Percentiles rank a stretch among this genome's conserved stretches.
These are phyloP conservation scores for Glyptemys insculpta DNA, from an alignment of 2,797 vertebrate species.

Conservation along the genomic window DNA sequence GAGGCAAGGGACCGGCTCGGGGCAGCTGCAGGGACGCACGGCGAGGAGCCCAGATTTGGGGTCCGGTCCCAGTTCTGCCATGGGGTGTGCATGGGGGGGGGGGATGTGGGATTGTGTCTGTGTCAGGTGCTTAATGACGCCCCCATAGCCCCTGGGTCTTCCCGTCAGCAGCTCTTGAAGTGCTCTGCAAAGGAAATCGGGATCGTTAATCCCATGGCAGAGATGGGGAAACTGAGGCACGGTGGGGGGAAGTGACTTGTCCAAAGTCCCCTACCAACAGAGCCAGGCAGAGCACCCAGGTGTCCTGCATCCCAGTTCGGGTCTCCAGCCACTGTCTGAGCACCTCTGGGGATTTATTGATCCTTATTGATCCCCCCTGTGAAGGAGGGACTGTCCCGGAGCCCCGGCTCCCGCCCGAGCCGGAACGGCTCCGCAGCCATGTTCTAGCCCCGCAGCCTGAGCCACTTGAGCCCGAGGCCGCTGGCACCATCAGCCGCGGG, in stretches of 20 bases:
- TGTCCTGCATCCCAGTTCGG: background rate
- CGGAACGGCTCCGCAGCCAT: fast-evolving
- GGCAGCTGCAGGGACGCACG: background rate
- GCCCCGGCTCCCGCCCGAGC: too few relatives aligned
- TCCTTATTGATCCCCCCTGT: too few relatives aligned
- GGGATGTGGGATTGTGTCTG: background rate
- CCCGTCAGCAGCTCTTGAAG: background rate
- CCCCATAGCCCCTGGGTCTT: background rate
- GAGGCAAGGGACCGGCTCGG: too few relatives aligned
- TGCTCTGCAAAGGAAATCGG: background rate
- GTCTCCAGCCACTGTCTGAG: background rate
- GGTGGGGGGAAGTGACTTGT: background rate
- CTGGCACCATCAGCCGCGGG: fast-evolving
- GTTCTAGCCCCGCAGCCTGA: too few relatives aligned
- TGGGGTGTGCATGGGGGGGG: background rate
- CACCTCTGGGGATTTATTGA: too few relatives aligned
- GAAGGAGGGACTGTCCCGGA: too few relatives aligned
- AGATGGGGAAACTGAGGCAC: background rate
- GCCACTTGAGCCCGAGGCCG: too few relatives aligned
- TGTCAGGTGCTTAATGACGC: background rate
- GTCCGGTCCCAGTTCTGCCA: background rate
- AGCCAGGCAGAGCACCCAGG: background rate
- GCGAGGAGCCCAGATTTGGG: background rate
- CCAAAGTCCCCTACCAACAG: background rate
- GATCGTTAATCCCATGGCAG: background rate